A percentile compares a stretch with the other conserved stretches of the same genome.
Evolutionary conservation across 2,888 invertebrate genomes (phyloP).

Genomic region (Drosophila subsilvestris): DNA sequence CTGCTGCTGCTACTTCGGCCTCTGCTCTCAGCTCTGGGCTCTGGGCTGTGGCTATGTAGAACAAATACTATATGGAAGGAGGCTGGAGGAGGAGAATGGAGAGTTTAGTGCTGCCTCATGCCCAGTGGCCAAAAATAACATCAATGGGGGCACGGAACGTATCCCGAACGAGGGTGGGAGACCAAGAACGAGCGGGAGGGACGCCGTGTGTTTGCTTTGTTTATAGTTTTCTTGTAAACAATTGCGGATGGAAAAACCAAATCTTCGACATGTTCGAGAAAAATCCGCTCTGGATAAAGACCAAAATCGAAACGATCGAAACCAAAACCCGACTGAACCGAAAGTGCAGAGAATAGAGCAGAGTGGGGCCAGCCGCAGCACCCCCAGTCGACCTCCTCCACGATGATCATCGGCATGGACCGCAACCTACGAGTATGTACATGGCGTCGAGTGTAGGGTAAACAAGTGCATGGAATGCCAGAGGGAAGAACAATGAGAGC

Average conservation of each 20-base stretch:
- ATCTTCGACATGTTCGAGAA: conserved; percentile 61
- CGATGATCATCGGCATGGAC: conserved; percentile 28
- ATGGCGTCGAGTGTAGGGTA: conserved; percentile 63
- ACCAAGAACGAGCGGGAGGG: conserved; percentile 25
- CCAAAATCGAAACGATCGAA: conserved; percentile 12
- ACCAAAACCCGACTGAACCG: conserved; percentile 23
- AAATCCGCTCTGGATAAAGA: conserved; percentile 51
- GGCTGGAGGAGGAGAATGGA: conserved; percentile 61
- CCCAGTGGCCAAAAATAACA: conserved; percentile 71
- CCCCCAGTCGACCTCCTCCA: background rate
- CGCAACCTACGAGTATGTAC: conserved; percentile 25
- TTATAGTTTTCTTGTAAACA: conserved; percentile 73
- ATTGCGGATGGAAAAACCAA: conserved; percentile 71
- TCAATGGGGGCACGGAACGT: conserved; percentile 45
- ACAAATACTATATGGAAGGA: conserved; percentile 48
- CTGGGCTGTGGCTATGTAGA: conserved; percentile 42
- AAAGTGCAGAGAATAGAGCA: conserved; percentile 18
- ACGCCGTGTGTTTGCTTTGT: conserved; percentile 55
- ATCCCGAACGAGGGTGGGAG: conserved; percentile 9
- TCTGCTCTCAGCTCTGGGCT: background rate
- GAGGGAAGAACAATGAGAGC: conserved; percentile 33
- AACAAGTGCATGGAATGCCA: conserved; percentile 58
- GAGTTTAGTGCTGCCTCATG: conserved; percentile 65
- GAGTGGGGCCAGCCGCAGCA: conserved; percentile 12
- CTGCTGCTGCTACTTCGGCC: background rate